Evolutionary conservation across 1,140 invertebrate genomes (phyloP), one percentile per base, ranked within the genome.

Genomic region (Drosophila auraria): DNA sequence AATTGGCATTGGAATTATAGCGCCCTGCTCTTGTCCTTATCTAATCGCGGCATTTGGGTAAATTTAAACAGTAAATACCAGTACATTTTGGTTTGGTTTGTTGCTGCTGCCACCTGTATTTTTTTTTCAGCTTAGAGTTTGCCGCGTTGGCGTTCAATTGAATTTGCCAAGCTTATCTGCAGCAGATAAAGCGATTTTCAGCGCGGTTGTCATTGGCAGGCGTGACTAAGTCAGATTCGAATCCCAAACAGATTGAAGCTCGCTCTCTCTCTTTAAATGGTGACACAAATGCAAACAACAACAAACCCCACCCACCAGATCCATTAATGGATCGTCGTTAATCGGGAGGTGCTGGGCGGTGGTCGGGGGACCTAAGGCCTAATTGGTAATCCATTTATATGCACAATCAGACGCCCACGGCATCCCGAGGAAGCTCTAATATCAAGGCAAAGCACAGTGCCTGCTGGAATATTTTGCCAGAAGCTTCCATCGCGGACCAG

Each of bases 351-450:
- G 30, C 3, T 33, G 20, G 65, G 20, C 1, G 30, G 27, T n/a
- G 23, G 27, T 1, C 27, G 27, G 36, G 38, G 23, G 8, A 36
- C 6, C 30, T n/a, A 40, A 47, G 53, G 73, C 53, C 59, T 77
- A 77, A 77, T 78, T 78, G 57, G 74, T 69, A 78, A 62, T 69
- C 49, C 64, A 78, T 78, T 78, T 78, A 30, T 56, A 78, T 78
- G 75, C 74, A 58, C 64, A 78, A 78, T 71, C 57, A 47, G 74
- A 59, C 75, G 63, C 73, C 74, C 56, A 60, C 54, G 50, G 17
- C 50, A 53, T 45, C 49, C 62, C 49, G 66, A 36, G 30, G 49
- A 53, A 44, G 36, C 61, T 70, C 44, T 38, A 20, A 51, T 51
- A 47, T 58, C 36, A 59, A 38, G 30, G 49, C 33, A 11, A 38